Conservation (phyloP, 2,113 vertebrate genomes). For the Podarcis muralis region DNA sequence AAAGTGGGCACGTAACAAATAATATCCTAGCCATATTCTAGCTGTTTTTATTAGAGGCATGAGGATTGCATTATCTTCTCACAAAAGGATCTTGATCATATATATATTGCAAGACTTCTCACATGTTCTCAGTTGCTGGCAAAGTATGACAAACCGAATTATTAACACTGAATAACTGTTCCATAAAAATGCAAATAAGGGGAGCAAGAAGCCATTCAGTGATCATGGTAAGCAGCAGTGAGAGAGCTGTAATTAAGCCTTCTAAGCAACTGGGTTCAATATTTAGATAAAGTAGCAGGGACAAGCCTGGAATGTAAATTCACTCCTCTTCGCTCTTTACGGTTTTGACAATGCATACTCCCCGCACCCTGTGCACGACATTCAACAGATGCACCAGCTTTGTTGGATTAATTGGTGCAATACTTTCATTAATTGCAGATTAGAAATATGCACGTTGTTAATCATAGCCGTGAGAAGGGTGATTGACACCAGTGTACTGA, state of each 20-base stretch:
- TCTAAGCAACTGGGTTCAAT: conserved; percentile 63
- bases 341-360: neutral
- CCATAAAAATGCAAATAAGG: conserved; percentile 59
- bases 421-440: neutral
- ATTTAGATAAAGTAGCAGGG: conserved; percentile 60
- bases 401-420: neutral
- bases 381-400: neutral
- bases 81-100: conserved; percentile 41
- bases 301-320: conserved; percentile 36
- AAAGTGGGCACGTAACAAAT: neutral
- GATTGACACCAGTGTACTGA: neutral
- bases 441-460: neutral
- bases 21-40: conserved; percentile 14
- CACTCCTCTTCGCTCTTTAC: conserved; percentile 30
- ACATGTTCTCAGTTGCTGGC: conserved; percentile 36
- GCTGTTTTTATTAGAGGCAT: conserved; percentile 35
- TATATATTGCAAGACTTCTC: conserved; percentile 34
- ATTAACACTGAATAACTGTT: conserved; percentile 50
- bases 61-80: neutral
- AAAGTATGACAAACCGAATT: conserved; percentile 28
- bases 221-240: conserved; percentile 54
- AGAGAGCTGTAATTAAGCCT: conserved; percentile 67
- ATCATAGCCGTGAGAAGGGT: neutral
- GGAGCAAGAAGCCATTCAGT: conserved; percentile 48
- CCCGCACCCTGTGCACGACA: neutral